Evolutionary conservation across 2,888 invertebrate genomes (phyloP), one percentile per base, ranked within the genome.

Genomic region (Megastigmus dorsalis): DNA sequence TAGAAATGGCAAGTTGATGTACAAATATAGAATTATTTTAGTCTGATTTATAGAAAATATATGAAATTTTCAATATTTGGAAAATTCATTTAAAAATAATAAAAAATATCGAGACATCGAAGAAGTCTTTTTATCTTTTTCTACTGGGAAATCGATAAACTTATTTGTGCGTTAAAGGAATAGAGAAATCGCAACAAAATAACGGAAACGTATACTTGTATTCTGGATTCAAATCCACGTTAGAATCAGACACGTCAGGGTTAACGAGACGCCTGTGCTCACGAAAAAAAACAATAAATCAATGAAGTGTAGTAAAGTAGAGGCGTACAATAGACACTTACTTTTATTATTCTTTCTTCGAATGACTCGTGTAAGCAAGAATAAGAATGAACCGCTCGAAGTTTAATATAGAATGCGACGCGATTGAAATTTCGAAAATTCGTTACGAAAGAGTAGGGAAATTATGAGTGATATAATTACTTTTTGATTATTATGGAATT

Each of bases 271-370:
- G 54, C 33, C 43, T 15, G 38, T 15, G 20, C 9, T 33, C 28
- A 15, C 33, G 43, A 18, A 54, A 36, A 23, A 10, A 33, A 2
- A 9, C 60, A 52, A 69, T 60, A 66, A 72, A 60, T 66, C 72
- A 52, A 59, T 73, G 36, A 2, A 66, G 45, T 15, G 18, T n/a
- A 30, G 30, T 15, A 48, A 33, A 59, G 43, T 59, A 43, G 59
- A 36, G 15, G 48, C 23, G 33, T 55, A 59, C 54, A 66, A 66
- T 73, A 45, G 59, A 66, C 41, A 66, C 52, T 60, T 73, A 66
- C 54, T 73, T 52, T 63, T 60, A 52, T 73, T 66, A 18, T 33
- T 43, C 66, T 54, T 52, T 36, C 52, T 60, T 3, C 9, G 50
- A 59, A 45, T 48, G 36, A 38, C 23, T 59, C 6, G 33, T 36